phyloP scores from a whole-genome alignment of 2,797 vertebrate species.

The Apogon talboti region DNA sequence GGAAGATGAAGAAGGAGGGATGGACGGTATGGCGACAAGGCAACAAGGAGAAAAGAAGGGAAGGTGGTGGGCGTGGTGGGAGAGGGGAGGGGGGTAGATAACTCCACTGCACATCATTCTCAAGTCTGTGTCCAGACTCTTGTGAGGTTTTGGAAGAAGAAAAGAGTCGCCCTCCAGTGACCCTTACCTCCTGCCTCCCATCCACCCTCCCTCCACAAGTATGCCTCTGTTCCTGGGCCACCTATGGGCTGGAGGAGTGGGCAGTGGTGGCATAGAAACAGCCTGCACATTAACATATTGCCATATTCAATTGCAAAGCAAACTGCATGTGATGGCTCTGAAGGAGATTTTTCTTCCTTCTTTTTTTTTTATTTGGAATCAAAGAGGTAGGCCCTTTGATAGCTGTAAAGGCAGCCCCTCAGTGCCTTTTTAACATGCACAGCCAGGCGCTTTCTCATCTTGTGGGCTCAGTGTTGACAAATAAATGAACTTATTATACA shows the following conservation, averaged over 20 bases:
- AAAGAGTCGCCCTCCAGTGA: slow-evolving; percentile 77
- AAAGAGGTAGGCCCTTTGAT: slow-evolving; percentile 82
- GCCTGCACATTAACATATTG: slow-evolving; percentile 87
- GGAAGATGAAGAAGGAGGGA: slow-evolving; percentile 67
- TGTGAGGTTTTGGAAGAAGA: slow-evolving; percentile 82
- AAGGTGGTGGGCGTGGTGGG: slow-evolving; percentile 59
- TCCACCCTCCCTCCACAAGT: slow-evolving; percentile 48
- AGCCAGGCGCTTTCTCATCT: slow-evolving; percentile 81
- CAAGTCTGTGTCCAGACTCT: slow-evolving; percentile 86
- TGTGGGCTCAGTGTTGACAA: slow-evolving; percentile 84
- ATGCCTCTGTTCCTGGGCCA: slow-evolving; percentile 87
- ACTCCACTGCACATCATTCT: slow-evolving; percentile 86
- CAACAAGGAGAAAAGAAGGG: slow-evolving; percentile 57
- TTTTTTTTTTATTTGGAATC: slow-evolving; percentile 70
- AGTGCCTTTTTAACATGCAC: slow-evolving; percentile 83
- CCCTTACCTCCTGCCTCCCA: slow-evolving; percentile 67
- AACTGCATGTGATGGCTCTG: slow-evolving; percentile 85
- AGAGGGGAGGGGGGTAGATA: slow-evolving; percentile 63
- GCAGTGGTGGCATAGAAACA: slow-evolving; percentile 78
- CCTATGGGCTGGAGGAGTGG: slow-evolving; percentile 85
- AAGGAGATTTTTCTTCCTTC: slow-evolving; percentile 80
- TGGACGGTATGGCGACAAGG: slow-evolving; percentile 66
- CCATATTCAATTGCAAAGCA: slow-evolving; percentile 89
- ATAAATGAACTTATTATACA: slow-evolving; percentile 87
- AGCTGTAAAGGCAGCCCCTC: slow-evolving; percentile 76